Percentiles rank a stretch among this genome's conserved stretches.
phyloP scores from a whole-genome alignment of 2,113 vertebrate genomes.

The Pleuronectes platessa region DNA sequence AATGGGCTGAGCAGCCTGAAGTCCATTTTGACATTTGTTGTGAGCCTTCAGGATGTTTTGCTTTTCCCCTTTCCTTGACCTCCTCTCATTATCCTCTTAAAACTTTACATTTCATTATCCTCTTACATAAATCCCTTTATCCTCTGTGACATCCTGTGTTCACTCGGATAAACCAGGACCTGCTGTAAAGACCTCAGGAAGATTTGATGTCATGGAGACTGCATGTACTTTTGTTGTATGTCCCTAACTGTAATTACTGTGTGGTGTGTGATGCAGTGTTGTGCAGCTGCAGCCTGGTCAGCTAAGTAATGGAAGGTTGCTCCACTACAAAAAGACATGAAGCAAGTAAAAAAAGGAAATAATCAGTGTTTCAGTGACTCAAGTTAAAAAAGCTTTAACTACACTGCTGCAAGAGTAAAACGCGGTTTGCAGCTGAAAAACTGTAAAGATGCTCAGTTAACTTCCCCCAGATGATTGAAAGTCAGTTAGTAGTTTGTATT shows the following conservation, averaged over 20 bases:
- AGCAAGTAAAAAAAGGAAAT: background rate
- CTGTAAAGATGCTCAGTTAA: background rate
- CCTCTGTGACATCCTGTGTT: constrained; percentile 46
- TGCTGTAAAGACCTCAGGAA: constrained; percentile 12
- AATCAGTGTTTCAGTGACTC: background rate
- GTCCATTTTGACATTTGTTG: constrained; percentile 12
- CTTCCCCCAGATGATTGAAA: background rate
- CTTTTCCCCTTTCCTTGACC: constrained; percentile 45
- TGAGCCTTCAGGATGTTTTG: constrained; percentile 20
- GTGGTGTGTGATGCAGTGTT: background rate
- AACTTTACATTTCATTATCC: constrained; percentile 68
- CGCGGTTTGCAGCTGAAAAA: background rate
- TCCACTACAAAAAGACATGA: background rate
- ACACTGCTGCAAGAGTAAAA: constrained; percentile 1
- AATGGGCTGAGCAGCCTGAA: background rate
- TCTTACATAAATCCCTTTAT: constrained; percentile 71
- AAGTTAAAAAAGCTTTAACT: background rate
- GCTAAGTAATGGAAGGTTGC: background rate
- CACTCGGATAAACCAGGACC: constrained; percentile 45
- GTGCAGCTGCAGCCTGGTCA: background rate
- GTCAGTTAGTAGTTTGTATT: background rate
- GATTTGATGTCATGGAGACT: constrained; percentile 5
- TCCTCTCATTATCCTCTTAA: constrained; percentile 59
- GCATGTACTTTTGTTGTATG: background rate
- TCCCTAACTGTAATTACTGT: background rate